Evolutionary conservation across 2,113 vertebrate species (phyloP).

Genomic region (Eulacestoma nigropectus): DNA sequence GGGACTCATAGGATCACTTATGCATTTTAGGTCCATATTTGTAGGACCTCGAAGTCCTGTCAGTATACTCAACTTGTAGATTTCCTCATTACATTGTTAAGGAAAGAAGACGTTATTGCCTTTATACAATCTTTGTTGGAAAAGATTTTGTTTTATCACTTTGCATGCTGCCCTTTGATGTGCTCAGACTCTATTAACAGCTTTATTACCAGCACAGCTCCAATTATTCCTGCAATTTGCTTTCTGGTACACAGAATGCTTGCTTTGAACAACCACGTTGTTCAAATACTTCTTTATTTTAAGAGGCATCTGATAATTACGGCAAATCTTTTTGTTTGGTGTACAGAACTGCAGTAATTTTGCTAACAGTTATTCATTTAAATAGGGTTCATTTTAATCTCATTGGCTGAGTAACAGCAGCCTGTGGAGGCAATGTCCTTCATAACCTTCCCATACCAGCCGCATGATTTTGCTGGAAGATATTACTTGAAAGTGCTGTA

Average conservation of each 20-base stretch:
- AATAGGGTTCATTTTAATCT: not conserved
- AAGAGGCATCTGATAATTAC: not conserved
- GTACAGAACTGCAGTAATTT: not conserved
- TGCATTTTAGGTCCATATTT: not conserved
- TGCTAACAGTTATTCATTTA: constrained; percentile 12
- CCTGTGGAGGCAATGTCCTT: not conserved
- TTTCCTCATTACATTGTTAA: not conserved
- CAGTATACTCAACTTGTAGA: not conserved
- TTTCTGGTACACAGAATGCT: not conserved
- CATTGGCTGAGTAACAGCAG: not conserved
- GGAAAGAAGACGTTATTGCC: not conserved
- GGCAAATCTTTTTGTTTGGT: not conserved
- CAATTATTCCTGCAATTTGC: not conserved
- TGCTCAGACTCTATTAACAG: not conserved
- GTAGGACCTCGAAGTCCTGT: not conserved
- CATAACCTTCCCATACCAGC: not conserved
- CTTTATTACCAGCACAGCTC: constrained; percentile 15
- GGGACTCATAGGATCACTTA: not conserved
- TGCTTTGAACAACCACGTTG: not conserved
- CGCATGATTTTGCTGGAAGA: not conserved
- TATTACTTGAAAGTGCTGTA: not conserved
- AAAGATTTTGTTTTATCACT: not conserved
- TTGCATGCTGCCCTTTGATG: not conserved
- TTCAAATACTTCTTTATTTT: constrained; percentile 7
- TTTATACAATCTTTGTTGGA: not conserved